Percentiles rank a stretch among this genome's conserved stretches.
These are phyloP conservation scores for Polymixis lichenea DNA, from an alignment of 2,888 invertebrate species.

Conservation along the genomic window DNA sequence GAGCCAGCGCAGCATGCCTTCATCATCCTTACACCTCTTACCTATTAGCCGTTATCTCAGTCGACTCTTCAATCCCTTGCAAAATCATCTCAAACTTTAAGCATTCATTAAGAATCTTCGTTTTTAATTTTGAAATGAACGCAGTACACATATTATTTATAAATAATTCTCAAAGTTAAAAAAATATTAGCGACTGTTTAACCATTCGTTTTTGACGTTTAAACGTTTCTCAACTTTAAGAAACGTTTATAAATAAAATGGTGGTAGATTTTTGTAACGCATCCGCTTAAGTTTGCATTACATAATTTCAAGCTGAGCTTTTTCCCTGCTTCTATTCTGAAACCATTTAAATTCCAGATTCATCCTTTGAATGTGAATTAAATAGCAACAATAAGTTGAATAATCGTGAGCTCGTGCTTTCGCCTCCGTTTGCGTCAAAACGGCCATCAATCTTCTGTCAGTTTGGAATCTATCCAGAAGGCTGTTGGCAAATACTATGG, in stretches of 20 bases:
- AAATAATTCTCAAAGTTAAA: background rate
- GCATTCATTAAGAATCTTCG: background rate
- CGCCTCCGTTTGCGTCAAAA: slow-evolving; percentile 44
- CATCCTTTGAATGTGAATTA: slow-evolving; percentile 56
- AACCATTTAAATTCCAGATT: slow-evolving; percentile 49
- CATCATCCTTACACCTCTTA: background rate
- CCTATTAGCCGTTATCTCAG: background rate
- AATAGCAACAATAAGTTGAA: slow-evolving; percentile 53
- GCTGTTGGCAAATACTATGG: slow-evolving; percentile 63
- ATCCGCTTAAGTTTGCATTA: background rate
- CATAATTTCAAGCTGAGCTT: slow-evolving; percentile 4
- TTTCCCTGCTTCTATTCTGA: slow-evolving; percentile 23
- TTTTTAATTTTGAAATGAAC: background rate
- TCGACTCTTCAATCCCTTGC: background rate
- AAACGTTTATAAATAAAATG: background rate
- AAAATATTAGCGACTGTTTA: background rate
- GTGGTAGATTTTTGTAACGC: background rate
- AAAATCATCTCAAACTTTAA: background rate
- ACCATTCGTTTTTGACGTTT: background rate
- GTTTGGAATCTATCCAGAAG: slow-evolving; percentile 68
- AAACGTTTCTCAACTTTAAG: background rate
- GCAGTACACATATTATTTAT: background rate
- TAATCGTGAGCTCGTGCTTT: slow-evolving; percentile 46
- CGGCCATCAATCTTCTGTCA: slow-evolving; percentile 65
- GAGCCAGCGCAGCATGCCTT: accelerated